Conservation (phyloP, 1,140 invertebrate genomes). For the Drosophila parabipectinata region DNA sequence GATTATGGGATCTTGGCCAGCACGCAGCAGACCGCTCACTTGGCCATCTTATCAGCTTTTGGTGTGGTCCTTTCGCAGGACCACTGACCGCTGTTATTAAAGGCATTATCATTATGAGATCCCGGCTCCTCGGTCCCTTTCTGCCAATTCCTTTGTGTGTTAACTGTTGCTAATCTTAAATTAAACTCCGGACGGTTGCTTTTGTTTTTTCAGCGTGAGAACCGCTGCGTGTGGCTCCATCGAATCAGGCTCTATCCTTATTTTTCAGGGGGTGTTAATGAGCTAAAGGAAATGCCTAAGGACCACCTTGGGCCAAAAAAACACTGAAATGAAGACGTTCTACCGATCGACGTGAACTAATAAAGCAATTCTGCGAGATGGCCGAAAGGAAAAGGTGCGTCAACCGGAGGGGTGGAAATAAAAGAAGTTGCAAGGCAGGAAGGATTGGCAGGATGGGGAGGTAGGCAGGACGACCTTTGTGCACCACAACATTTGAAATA, state of each 20-base stretch:
- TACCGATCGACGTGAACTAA: constrained; percentile 43
- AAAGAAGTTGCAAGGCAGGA: background rate
- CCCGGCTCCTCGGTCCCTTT: constrained; percentile 27
- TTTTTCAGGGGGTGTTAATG: constrained; percentile 64
- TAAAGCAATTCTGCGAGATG: constrained; percentile 61
- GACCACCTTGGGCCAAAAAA: constrained; percentile 48
- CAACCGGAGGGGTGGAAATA: constrained; percentile 9
- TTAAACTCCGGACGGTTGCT: constrained; percentile 44
- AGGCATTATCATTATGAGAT: constrained; percentile 74
- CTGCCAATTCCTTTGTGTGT: constrained; percentile 61
- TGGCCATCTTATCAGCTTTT: constrained; percentile 69
- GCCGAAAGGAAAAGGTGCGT: constrained; percentile 29
- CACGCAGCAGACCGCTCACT: constrained; percentile 48
- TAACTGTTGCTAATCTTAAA: constrained; percentile 81
- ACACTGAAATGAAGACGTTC: constrained; percentile 29
- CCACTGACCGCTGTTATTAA: constrained; percentile 72
- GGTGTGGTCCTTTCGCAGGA: constrained; percentile 56
- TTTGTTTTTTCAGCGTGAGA: constrained; percentile 64
- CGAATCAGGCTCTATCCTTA: background rate
- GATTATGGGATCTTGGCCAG: constrained; percentile 64
- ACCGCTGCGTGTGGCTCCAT: constrained; percentile 68
- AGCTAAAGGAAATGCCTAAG: constrained; percentile 69
- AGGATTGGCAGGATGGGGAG: background rate
- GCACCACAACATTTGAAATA: constrained; percentile 63
- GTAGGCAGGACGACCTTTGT: constrained; percentile 26